A percentile compares a stretch with the other conserved stretches of the same genome.
Evolutionary conservation across 92 coral and sea anemone species (phyloP).

Genomic region (Umimayanthus chanpuru): DNA sequence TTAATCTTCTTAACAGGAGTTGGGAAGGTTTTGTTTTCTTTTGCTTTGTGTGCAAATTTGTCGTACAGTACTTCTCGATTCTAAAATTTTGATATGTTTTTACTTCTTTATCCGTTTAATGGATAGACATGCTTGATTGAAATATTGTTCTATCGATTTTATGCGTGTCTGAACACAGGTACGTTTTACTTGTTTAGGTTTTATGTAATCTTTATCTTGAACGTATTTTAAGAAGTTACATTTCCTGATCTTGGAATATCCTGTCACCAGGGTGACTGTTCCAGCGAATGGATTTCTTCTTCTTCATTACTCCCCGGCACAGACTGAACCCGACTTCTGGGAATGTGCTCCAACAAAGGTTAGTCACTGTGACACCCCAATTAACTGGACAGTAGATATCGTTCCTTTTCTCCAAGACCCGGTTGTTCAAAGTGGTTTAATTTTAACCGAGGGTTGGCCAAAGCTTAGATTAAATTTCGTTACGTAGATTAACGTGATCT

Average conservation of each 20-base stretch:
- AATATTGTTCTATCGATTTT: too few species aligned
- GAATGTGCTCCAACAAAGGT: slow-evolving; percentile 27
- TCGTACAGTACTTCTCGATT: too few species aligned
- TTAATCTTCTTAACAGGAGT: too few species aligned
- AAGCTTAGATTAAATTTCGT: background rate
- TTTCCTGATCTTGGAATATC: background rate
- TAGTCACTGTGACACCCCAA: background rate
- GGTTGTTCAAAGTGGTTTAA: background rate
- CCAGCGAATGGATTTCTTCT: slow-evolving; percentile 33
- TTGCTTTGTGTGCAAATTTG: too few species aligned
- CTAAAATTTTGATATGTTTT: too few species aligned
- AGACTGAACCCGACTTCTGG: slow-evolving; percentile 40
- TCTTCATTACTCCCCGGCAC: slow-evolving; percentile 43
- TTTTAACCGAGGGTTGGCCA: background rate
- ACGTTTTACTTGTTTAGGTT: too few species aligned
- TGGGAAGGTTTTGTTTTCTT: too few species aligned
- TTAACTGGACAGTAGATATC: background rate
- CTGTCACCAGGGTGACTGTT: slow-evolving; percentile 31
- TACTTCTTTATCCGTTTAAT: too few species aligned
- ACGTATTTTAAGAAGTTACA: background rate
- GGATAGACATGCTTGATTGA: too few species aligned
- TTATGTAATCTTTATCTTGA: too few species aligned
- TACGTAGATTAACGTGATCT: too few species aligned
- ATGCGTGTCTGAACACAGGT: too few species aligned
- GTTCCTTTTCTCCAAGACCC: background rate